Evolutionary conservation across 2,113 vertebrate genomes (phyloP).

Genomic region (Megaleporinus macrocephalus): DNA sequence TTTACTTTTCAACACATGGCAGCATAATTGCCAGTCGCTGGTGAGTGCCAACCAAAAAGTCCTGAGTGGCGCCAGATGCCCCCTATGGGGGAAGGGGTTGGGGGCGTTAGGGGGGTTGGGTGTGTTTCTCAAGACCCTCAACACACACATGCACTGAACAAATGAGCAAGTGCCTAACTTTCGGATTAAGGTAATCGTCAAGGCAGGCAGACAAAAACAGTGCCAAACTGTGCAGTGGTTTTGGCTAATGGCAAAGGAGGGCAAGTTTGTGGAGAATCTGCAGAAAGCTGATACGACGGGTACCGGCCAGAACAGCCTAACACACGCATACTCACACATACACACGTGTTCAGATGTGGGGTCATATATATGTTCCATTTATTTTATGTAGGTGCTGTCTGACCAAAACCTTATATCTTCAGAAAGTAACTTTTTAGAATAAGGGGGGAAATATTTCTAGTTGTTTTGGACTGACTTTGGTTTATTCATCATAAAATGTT

Average conservation of each 20-base stretch:
- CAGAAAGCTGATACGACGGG: neutral
- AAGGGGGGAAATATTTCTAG: too few relatives aligned
- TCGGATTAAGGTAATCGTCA: neutral
- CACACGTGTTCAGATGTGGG: neutral
- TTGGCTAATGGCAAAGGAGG: neutral
- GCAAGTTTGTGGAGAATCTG: neutral
- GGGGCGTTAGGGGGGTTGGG: too few relatives aligned
- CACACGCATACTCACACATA: neutral
- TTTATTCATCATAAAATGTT: too few relatives aligned
- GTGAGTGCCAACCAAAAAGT: constrained; percentile 24
- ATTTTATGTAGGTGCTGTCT: too few relatives aligned
- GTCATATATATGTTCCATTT: neutral
- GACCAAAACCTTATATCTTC: too few relatives aligned
- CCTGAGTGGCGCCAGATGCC: constrained; percentile 8
- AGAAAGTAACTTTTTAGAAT: neutral
- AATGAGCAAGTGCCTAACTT: neutral
- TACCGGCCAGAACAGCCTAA: neutral
- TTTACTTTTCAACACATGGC: constrained; percentile 47
- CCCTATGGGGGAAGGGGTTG: neutral
- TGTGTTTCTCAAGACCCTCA: neutral
- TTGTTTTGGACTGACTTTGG: too few relatives aligned
- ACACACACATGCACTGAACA: neutral
- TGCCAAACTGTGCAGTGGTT: neutral
- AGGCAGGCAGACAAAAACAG: neutral
- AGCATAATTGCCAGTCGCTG: constrained; percentile 50